Base-by-base conservation (phyloP, 1,140 invertebrate species). In the Drosophila erecta region DNA sequence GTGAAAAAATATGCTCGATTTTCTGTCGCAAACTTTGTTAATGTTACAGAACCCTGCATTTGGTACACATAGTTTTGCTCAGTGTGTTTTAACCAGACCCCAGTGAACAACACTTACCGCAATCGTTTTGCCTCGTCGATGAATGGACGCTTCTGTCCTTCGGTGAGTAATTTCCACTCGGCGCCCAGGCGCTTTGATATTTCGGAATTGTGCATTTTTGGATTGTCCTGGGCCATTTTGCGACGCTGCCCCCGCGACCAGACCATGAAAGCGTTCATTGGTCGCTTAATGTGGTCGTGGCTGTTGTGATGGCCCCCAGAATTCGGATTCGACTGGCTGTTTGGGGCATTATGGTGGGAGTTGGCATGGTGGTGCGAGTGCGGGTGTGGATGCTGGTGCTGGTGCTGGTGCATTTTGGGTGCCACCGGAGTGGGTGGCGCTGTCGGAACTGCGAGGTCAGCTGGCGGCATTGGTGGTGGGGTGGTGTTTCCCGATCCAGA, bases 161-260 rank as follows among this genome's bases (percentile, higher is more conserved):
- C 97, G 41, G 95, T 96, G 15, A 99, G 94, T 60, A 96, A 93
- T 91, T 98, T 98, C 98, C 98, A 99, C 81, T 97, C 96, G 5
- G 96, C 96, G 1, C 97, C 97, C 41, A 98, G 93, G 64, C 96
- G 93, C 92, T 98, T 98, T 20, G 97, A 98, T 69, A 98, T 98
- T 93, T 98, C 97, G 0, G 97, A 98, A 92, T 98, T 98, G 93
- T 98, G 98, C 98, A 99, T 99, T 93, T 99, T 99, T 2, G 98
- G 98, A 93, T 99, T 99, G 86, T 99, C 98, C 91, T 98, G 97
- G 4, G 98, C 98, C 97, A 99, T 99, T 94, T 99, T 98, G 67
- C 97, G 93, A 62, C 97, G 92, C 89, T 98, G 97, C 27, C 96
- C 96, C 46, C 97, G 93, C 2, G 97, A 98, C 97, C 97, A 98